Conservation (phyloP, 2,113 vertebrate genomes). For the Oryzias melastigma region DNA sequence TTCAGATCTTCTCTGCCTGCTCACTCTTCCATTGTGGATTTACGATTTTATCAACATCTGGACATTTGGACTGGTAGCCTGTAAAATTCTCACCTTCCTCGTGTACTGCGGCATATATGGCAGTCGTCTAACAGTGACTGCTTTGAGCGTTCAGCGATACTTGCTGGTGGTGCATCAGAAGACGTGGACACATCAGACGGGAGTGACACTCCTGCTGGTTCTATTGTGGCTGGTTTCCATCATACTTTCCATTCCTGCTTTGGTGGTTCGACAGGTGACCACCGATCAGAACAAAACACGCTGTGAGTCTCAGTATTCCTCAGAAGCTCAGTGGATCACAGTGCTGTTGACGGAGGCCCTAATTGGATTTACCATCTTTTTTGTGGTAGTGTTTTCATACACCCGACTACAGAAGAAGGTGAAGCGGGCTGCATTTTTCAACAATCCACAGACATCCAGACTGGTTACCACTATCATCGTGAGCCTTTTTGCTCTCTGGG, state of each 20-base stretch:
- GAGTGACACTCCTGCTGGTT: background rate
- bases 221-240: conserved; percentile 18
- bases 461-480: conserved; percentile 24
- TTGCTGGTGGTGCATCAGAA: conserved; percentile 26
- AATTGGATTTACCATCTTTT: background rate
- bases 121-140: conserved; percentile 28
- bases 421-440: conserved; percentile 12
- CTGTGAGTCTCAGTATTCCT: background rate
- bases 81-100: no score
- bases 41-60: conserved; percentile 12
- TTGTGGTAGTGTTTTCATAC: conserved; percentile 15
- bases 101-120: conserved; percentile 4
- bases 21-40: conserved; percentile 29
- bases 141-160: conserved; percentile 37
- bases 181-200: background rate
- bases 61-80: conserved; percentile 3
- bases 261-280: conserved; percentile 6
- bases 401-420: conserved; percentile 11
- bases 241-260: background rate
- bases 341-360: conserved; percentile 18
- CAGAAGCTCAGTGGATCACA: background rate
- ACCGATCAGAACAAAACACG: accelerated
- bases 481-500: conserved; percentile 18
- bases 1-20: conserved; percentile 36
- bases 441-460: background rate